Evolutionary conservation across 2,113 vertebrate species (phyloP), one percentile per base, ranked within the genome.

Genomic region (Amazona guildingii): DNA sequence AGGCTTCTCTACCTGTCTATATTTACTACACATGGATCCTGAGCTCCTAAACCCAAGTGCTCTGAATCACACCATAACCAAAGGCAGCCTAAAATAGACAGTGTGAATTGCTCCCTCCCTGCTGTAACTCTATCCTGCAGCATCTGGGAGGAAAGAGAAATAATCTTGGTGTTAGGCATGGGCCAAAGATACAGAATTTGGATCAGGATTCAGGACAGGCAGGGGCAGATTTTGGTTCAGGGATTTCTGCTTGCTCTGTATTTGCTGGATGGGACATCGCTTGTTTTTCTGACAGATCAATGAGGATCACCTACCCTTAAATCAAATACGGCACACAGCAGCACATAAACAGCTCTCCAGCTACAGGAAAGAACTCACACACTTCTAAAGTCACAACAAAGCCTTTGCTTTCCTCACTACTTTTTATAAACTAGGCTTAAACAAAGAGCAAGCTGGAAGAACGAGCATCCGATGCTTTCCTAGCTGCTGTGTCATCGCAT

Each of bases 1-100:
- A 90, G 95, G 77, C 57, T 92, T 93, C 91, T 88, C 73, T 84
- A 72, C 80, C 80, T 95, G 66, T 61, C 96, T 95, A 79, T 89
- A 95, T 96, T 95, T 97, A 91, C 94, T 91, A 84, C 3, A 0
- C 39, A 44, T 0, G 0, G 57, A 89, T 78, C 39, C 81, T 57
- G 57, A 91, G 92, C 81, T 84, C 77, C 91, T 69, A 19, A 6
- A 48, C 84, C 73, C 74, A 57, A 84, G 93, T 85, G 66, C 74
- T 94, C 77, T 96, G 95, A 97, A 95, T 97, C 94, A 95, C 17
- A 84, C 80, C 69, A 39, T 8, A 91, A 82, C 63, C 8, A 5
- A 94, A 94, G 73, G 86, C 86, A 95, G 83, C 88, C 86, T 44
- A 92, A 96, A 95, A 97, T 94, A 97, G 95, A 91, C 69, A 61